Evolutionary conservation across 2,113 vertebrate species (phyloP), one percentile per base, ranked within the genome.

Genomic region (Eolophus roseicapilla): DNA sequence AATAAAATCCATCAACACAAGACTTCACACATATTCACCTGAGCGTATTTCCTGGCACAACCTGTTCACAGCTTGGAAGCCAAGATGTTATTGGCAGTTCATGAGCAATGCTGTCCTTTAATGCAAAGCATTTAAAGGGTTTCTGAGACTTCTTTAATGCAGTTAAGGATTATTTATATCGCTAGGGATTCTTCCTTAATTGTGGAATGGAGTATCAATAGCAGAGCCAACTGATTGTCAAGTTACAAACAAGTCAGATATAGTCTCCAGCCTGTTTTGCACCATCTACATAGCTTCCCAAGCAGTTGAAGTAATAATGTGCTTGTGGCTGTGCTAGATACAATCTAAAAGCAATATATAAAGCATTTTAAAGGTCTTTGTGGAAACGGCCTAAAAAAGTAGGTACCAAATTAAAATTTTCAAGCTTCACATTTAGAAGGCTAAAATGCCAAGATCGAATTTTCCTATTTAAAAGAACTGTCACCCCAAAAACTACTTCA

Each of bases 91-190:
- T 24, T 90, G 28, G 53, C 37, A 69, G 65, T 28, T 91, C 53
- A 28, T 3, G 3, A 94, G 31, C 84, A 96, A 77, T 55, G 59
- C 33, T 73, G 70, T 57, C 53, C 67, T 80, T 84, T 57, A 85
- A 91, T 82, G 53, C 63, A 85, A 82, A 13, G 10, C 28, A 95
- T 77, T 87, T 69, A 88, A 86, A 6, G 0, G 31, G 55, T 76
- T 90, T 84, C 73, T 44, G 12, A 80, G 53, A 50, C 37, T 87
- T 70, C 67, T 80, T 71, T 39, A 90, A 80, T 5, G 11, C 37
- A 90, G 78, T 65, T 88, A 79, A 85, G 33, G 37, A 83, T 71
- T 71, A 91, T 83, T 95, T 91, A 20, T 82, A 95, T 80, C 33
- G 0, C 57, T 3, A 33, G 41, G 43, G 60, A 86, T 82, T 90